Evolutionary conservation across 2,797 vertebrate genomes (phyloP).

Genomic region (Catostomus latipinnis): DNA sequence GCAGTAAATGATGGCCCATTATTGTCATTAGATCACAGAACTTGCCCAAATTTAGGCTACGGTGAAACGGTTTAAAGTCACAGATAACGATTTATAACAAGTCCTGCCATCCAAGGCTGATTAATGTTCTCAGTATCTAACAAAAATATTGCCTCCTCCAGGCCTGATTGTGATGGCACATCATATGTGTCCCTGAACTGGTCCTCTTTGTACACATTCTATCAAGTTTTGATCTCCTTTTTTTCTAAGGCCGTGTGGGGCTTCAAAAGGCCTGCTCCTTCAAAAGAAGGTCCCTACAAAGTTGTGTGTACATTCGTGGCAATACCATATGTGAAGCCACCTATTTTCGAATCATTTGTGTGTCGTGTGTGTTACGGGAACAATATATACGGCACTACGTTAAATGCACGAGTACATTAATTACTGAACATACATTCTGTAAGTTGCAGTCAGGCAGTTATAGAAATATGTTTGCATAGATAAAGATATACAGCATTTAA

Average conservation of each 20-base stretch:
- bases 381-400: neutral
- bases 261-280: constrained; percentile 62
- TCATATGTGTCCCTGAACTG: constrained; percentile 58
- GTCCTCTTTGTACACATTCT: constrained; percentile 53
- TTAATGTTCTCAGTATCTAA: neutral
- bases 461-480: neutral
- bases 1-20: neutral
- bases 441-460: neutral
- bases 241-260: constrained; percentile 51
- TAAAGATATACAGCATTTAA: constrained; percentile 2
- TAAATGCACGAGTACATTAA: neutral
- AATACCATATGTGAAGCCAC: constrained; percentile 27
- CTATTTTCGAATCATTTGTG: constrained; percentile 1
- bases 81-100: constrained; percentile 5
- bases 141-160: constrained; percentile 22
- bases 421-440: neutral
- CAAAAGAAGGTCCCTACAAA: constrained; percentile 64
- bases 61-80: neutral
- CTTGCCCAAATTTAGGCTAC: neutral
- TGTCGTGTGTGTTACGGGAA: constrained; percentile 6
- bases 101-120: neutral
- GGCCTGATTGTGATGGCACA: constrained; percentile 57
- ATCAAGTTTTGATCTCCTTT: constrained; percentile 57
- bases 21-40: constrained; percentile 7
- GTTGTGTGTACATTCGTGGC: constrained; percentile 51